Evolutionary conservation across 64 coral and sea anemone genomes (phyloP).

Genomic region (Exaiptasia diaphana): DNA sequence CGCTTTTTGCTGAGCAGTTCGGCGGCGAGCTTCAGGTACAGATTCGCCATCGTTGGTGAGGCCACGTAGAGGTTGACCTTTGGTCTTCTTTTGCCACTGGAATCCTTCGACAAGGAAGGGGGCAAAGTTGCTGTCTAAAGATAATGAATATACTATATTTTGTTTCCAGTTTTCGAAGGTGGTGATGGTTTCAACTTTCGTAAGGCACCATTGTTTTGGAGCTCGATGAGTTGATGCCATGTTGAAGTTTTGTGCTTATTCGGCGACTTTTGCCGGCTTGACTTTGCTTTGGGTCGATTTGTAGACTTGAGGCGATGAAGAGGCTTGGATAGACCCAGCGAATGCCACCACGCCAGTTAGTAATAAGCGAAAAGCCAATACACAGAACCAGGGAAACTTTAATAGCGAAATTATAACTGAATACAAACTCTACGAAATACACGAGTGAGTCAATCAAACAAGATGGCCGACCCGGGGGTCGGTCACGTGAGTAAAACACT

Average conservation of each 20-base stretch:
- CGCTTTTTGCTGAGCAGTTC: conserved; percentile 17
- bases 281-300: not conserved
- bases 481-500: too few species aligned
- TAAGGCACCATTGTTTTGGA: conserved; percentile 25
- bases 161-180: conserved; percentile 42
- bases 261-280: conserved; percentile 28
- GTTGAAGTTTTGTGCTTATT: not conserved
- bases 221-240: conserved; percentile 27
- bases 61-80: conserved; percentile 3
- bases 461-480: too few species aligned
- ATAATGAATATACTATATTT: conserved; percentile 28
- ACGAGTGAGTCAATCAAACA: too few species aligned
- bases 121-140: conserved; percentile 16
- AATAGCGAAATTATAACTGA: too few species aligned
- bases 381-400: too few species aligned
- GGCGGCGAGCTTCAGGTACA: conserved; percentile 9
- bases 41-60: not conserved
- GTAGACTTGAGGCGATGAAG: not conserved
- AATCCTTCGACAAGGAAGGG: not conserved
- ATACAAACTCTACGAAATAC: too few species aligned
- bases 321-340: conserved; percentile 2
- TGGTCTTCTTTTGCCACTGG: conserved; percentile 6
- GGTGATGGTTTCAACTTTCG: conserved; percentile 23
- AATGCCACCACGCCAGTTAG: conserved; percentile 22
- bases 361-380: too few species aligned